phyloP scores from a whole-genome alignment of 2,113 vertebrate genomes.

The Pleuronectes platessa region DNA sequence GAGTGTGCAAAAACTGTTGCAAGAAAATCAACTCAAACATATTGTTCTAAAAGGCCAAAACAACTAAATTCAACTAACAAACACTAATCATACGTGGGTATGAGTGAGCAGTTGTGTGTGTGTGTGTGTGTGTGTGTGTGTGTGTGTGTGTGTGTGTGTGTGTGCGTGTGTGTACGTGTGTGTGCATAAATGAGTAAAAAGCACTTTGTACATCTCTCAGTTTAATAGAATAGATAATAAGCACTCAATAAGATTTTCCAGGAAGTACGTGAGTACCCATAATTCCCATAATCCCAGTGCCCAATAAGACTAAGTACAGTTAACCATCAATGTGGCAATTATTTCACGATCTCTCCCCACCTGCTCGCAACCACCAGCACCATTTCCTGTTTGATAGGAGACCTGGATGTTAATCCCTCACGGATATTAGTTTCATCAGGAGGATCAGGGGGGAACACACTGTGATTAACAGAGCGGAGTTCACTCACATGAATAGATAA shows the following conservation, averaged over 20 bases:
- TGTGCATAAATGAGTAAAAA: constrained; percentile 3
- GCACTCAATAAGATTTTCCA: constrained; percentile 51
- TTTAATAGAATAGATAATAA: constrained; percentile 61
- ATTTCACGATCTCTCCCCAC: constrained; percentile 41
- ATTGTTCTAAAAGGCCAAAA: no score
- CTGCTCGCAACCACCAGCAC: constrained; percentile 29
- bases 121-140: background rate
- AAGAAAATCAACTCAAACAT: no score
- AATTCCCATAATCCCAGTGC: constrained; percentile 50
- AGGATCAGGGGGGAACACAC: constrained; percentile 36
- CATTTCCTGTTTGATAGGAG: constrained; percentile 50
- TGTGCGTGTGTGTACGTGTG: background rate
- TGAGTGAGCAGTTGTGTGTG: background rate
- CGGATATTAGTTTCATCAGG: constrained; percentile 58
- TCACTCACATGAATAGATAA: constrained; percentile 3
- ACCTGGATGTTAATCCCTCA: constrained; percentile 57
- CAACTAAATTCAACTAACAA: background rate
- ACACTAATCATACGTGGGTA: constrained; percentile 1
- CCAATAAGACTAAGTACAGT: constrained; percentile 56
- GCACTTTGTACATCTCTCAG: constrained; percentile 32
- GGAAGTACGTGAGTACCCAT: constrained; percentile 35
- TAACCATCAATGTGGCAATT: constrained; percentile 49
- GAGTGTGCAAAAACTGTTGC: no score
- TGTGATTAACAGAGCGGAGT: constrained; percentile 43
- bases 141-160: constrained; percentile 1